Evolutionary conservation across 1,140 invertebrate genomes (phyloP).

Genomic region (Drosophila jambulina): DNA sequence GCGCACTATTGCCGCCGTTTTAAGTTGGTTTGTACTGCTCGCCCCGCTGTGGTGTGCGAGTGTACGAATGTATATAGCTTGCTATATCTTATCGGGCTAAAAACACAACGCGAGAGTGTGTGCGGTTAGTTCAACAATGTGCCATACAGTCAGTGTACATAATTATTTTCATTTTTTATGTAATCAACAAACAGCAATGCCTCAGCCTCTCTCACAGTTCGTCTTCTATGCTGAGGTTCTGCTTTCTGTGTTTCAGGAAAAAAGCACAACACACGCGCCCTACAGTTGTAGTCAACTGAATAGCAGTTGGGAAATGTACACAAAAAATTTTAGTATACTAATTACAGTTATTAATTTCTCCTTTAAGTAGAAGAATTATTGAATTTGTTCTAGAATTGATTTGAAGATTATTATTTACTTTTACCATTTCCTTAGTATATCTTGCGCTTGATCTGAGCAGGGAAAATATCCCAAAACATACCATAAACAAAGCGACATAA

Average conservation of each 20-base stretch:
- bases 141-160: conserved; percentile 54
- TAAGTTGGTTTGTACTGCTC: conserved; percentile 20
- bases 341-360: neutral
- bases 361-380: neutral
- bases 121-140: conserved; percentile 36
- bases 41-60: neutral
- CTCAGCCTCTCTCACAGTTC: conserved; percentile 37
- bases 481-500: neutral
- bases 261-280: conserved; percentile 23
- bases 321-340: neutral
- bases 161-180: conserved; percentile 81
- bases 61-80: conserved; percentile 6
- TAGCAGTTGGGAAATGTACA: conserved; percentile 14
- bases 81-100: conserved; percentile 70
- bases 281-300: conserved; percentile 34
- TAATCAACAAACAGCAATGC: conserved; percentile 71
- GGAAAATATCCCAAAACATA: neutral
- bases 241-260: conserved; percentile 40
- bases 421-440: neutral
- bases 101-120: conserved; percentile 36
- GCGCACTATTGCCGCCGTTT: conserved; percentile 52
- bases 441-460: neutral
- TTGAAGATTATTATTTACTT: neutral
- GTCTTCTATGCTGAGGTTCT: conserved; percentile 53
- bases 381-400: neutral